Percentiles rank a stretch among this genome's conserved stretches.
These are phyloP conservation scores for Ochotona curzoniae DNA, from an alignment of 2,113 vertebrate genomes.

Conservation along the genomic window DNA sequence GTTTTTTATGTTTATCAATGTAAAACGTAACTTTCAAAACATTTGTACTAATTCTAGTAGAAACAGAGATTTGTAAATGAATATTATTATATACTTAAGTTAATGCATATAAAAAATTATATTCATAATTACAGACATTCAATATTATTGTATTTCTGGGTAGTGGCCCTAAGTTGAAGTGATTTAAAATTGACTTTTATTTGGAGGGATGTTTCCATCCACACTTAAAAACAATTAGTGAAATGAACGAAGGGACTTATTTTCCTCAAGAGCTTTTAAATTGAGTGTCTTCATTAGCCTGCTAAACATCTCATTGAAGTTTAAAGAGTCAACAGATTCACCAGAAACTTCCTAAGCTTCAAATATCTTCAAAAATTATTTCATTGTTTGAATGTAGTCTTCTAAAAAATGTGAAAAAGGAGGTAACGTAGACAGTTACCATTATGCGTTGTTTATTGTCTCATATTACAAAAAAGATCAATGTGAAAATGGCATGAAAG, in stretches of 20 bases:
- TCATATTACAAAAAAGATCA: not conserved
- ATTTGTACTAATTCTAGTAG: not conserved
- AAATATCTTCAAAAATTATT: conserved; percentile 80
- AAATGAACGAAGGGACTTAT: conserved; percentile 71
- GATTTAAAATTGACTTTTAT: conserved; percentile 50
- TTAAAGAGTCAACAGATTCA: conserved; percentile 83
- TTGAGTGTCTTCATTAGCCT: conserved; percentile 81
- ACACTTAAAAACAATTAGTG: conserved; percentile 72
- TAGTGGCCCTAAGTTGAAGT: conserved; percentile 56
- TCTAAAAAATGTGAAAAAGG: conserved; percentile 65
- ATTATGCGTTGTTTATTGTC: not conserved
- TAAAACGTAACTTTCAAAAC: not conserved
- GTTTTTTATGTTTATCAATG: not conserved
- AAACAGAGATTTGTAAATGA: not conserved
- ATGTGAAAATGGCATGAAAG: not conserved
- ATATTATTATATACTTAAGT: not conserved
- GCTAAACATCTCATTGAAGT: conserved; percentile 80
- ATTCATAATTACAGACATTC: conserved; percentile 34
- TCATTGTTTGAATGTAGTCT: conserved; percentile 67
- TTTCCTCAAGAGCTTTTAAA: conserved; percentile 82
- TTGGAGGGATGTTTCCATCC: conserved; percentile 46
- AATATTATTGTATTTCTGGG: conserved; percentile 35
- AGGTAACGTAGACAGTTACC: not conserved
- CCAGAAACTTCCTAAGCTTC: conserved; percentile 76
- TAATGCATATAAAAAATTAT: conserved; percentile 3